Evolutionary conservation across 2,113 vertebrate genomes (phyloP).

Genomic region (Ardeotis arabs): DNA sequence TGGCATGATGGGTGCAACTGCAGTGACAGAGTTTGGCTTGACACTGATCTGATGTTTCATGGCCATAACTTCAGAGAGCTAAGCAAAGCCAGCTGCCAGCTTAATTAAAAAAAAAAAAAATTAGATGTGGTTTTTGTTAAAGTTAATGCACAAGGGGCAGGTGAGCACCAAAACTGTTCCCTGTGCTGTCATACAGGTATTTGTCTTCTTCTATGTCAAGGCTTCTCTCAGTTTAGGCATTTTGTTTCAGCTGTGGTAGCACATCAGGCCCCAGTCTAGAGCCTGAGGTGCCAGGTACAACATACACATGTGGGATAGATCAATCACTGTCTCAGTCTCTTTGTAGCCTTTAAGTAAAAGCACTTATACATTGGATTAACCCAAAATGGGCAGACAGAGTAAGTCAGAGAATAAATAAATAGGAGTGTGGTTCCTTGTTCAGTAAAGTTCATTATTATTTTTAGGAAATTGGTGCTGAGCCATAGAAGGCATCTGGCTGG

Average conservation of each 20-base stretch:
- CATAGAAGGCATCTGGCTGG: neutral
- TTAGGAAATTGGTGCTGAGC: neutral
- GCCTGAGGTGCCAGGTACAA: neutral
- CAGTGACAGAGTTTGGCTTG: neutral
- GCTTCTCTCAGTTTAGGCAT: neutral
- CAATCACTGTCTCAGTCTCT: neutral
- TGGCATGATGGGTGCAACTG: accelerated
- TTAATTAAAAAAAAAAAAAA: neutral
- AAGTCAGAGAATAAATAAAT: neutral
- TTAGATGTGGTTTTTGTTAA: neutral
- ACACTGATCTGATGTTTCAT: neutral
- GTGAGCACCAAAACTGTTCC: neutral
- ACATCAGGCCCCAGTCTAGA: neutral
- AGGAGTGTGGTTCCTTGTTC: neutral
- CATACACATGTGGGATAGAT: neutral
- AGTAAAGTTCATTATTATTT: neutral
- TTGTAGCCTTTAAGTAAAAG: neutral
- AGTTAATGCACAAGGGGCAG: neutral
- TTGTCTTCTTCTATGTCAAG: neutral
- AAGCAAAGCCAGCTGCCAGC: neutral
- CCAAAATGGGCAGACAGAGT: neutral
- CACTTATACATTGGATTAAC: neutral
- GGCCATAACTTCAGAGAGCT: neutral
- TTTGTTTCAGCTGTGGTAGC: neutral
- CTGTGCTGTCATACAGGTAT: neutral